Conservation (phyloP, 2,113 vertebrate species). For the Sapajus apella region DNA sequence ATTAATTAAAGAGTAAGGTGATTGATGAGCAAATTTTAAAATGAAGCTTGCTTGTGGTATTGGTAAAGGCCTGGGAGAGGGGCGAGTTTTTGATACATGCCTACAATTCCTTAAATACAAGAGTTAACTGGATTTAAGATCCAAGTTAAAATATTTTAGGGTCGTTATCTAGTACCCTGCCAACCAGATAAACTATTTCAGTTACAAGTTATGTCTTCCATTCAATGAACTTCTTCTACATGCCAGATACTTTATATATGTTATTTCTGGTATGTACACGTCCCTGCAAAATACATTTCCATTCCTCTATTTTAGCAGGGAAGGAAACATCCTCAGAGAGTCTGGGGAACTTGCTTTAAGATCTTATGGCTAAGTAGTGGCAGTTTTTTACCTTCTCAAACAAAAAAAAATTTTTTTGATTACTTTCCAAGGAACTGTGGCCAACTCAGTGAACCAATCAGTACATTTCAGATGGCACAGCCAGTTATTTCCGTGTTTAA, state of each 20-base stretch:
- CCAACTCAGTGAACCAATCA: neutral
- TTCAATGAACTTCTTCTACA: neutral
- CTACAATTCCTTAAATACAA: neutral
- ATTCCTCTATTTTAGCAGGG: neutral
- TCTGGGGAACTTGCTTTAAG: neutral
- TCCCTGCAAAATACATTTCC: neutral
- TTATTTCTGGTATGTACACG: neutral
- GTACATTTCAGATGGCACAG: constrained; percentile 12
- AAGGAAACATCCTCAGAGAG: neutral
- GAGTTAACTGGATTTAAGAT: neutral
- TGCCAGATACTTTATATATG: neutral
- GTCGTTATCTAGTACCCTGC: neutral
- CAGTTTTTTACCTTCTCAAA: constrained; percentile 17
- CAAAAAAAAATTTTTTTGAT: constrained; percentile 36
- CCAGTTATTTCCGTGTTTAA: constrained; percentile 15
- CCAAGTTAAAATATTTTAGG: neutral
- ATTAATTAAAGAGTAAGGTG: neutral
- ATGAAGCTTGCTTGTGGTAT: constrained; percentile 26
- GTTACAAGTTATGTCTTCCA: neutral
- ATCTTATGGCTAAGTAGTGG: neutral
- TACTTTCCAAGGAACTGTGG: constrained; percentile 13
- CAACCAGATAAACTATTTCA: neutral
- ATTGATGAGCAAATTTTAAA: neutral
- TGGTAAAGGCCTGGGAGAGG: neutral
- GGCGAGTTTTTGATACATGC: neutral